Percentiles rank a stretch among this genome's conserved stretches.
Evolutionary conservation across 2,113 vertebrate species (phyloP).

Genomic region (Thymallus thymallus): DNA sequence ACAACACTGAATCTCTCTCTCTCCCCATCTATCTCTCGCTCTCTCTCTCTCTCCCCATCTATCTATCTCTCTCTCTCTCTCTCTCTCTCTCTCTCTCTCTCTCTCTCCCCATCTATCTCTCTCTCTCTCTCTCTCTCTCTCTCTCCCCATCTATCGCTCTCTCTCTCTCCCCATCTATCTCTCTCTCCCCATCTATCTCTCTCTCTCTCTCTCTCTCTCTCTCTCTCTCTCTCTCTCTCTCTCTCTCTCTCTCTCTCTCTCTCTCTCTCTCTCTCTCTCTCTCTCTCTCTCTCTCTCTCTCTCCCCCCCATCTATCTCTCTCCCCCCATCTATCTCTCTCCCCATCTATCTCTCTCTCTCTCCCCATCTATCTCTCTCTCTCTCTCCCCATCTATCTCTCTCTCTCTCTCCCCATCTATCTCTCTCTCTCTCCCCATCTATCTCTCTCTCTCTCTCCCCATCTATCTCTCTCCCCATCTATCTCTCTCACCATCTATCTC

Average conservation of each 20-base stretch:
- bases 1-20: neutral
- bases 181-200: no score
- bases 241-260: no score
- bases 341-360: neutral
- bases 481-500: no score
- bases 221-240: no score
- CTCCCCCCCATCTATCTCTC: conserved; percentile 16
- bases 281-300: conserved; percentile 1
- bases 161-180: no score
- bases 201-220: conserved; percentile 1
- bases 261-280: conserved; percentile 6
- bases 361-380: neutral
- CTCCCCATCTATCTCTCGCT: no score
- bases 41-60: neutral
- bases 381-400: neutral
- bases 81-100: no score
- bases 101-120: no score
- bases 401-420: neutral
- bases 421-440: neutral
- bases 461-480: neutral
- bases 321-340: conserved; percentile 1
- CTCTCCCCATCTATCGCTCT: no score
- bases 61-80: neutral
- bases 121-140: no score
- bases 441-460: neutral